Conservation (phyloP, 2,888 invertebrate species). For the Apantesis nais region DNA sequence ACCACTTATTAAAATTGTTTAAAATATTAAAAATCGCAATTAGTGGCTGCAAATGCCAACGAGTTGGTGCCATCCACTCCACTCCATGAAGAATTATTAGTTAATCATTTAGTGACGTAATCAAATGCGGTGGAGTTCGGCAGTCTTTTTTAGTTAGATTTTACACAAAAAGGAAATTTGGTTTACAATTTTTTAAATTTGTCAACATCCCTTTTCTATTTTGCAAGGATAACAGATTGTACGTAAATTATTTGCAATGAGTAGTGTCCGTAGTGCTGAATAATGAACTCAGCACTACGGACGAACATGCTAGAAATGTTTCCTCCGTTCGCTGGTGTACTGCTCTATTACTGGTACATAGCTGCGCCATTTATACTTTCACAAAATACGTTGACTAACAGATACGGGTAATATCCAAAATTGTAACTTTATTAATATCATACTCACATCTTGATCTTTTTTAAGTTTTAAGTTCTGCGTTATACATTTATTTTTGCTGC, state of each 20-base stretch:
- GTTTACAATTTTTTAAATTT: neutral
- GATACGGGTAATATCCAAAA: constrained; percentile 61
- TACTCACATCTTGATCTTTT: constrained; percentile 32
- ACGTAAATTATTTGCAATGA: neutral
- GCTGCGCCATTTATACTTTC: constrained; percentile 32
- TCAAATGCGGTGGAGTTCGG: no score
- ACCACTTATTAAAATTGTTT: neutral
- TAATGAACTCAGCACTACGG: no score
- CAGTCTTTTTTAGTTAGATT: no score
- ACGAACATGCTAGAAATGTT: neutral
- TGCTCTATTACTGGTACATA: constrained; percentile 7
- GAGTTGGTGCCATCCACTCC: no score
- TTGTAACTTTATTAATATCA: constrained; percentile 45
- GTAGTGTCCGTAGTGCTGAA: no score
- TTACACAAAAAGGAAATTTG: no score
- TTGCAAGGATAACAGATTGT: neutral
- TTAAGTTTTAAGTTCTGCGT: constrained; percentile 26
- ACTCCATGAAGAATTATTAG: no score
- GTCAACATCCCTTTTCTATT: neutral
- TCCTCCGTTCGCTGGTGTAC: neutral
- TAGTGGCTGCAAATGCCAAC: no score
- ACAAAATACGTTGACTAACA: constrained; percentile 37
- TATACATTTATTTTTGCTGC: constrained; percentile 38
- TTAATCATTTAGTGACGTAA: no score
- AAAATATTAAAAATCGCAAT: no score